Evolutionary conservation across 2,113 vertebrate genomes (phyloP), one percentile per base, ranked within the genome.

Genomic region (Trogon surrucura): DNA sequence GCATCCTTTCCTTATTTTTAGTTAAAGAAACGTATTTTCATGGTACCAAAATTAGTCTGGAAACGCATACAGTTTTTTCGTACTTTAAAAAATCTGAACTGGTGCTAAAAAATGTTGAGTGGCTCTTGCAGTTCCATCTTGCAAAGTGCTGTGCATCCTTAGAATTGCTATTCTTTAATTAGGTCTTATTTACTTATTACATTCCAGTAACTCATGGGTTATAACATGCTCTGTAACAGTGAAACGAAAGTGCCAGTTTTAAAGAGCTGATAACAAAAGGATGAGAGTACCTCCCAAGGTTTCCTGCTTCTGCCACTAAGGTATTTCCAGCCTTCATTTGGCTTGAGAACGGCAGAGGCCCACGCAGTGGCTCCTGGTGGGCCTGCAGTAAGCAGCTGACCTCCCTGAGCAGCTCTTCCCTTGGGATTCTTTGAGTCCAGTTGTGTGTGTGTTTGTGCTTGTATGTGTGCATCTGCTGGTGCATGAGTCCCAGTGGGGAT

Each of bases 331-430:
- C 50, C 18, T 78, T 57, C 27, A 2, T 51, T 70, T 25, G 41
- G 13, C 38, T 34, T 17, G 12, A 38, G 38, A 7, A 29, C 0
- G 0, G 18, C 23, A 23, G n/a, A 74, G 38, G 34, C 26, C 34
- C 51, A 29, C 0, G 0, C 56, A 12, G 36, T 6, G 36, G 2
- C 38, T 70, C 22, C 47, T 1, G 0, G 1, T 34, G 50, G 45
- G 27, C 58, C 47, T 85, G 41, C 16, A 11, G 27, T 29, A 13
- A 34, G 36, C 66, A 61, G 64, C 14, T 73, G 54, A 38, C 4
- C 21, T 67, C 56, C 51, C 7, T 1, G 16, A 34, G 34, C 45
- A 58, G 26, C 19, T 19, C 9, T 58, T 4, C 15, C 15, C 47
- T 12, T 26, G 30, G 13, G 34, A 29, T 51, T 30, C 23, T 78